Conservation (phyloP, 1,140 invertebrate genomes). For the Phymastichus coffea region DNA sequence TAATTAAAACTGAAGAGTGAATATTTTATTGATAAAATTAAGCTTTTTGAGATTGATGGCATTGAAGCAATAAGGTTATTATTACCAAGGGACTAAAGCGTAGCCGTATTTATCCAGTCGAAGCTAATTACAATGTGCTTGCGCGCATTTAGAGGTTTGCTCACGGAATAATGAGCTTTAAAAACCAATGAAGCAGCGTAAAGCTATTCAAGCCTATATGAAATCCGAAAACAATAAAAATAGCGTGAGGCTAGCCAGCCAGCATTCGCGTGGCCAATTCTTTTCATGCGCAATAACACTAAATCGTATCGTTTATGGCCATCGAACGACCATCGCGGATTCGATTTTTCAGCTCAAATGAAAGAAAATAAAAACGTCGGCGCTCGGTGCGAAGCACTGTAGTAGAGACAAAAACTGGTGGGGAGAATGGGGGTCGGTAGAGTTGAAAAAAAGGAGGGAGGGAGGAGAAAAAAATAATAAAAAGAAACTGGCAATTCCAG, state of each 20-base stretch:
- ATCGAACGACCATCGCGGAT: conserved; percentile 25
- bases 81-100: background rate
- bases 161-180: conserved; percentile 7
- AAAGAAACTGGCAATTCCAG: conserved; percentile 25
- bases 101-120: background rate
- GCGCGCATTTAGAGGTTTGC: too few relatives aligned
- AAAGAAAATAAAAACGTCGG: conserved; percentile 22
- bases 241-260: too few relatives aligned
- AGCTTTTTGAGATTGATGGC: background rate
- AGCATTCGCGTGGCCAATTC: background rate
- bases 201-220: conserved; percentile 14
- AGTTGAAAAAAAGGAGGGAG: conserved; percentile 4
- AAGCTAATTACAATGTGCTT: conserved; percentile 1
- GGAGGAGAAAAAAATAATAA: background rate
- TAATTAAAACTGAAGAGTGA: too few relatives aligned
- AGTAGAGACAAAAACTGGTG: background rate
- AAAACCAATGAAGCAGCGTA: conserved; percentile 18
- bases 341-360: conserved; percentile 23
- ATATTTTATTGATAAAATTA: background rate
- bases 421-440: too few relatives aligned
- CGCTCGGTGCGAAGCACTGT: background rate
- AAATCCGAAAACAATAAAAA: conserved; percentile 26
- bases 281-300: conserved; percentile 26
- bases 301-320: conserved; percentile 24
- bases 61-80: background rate